These are phyloP conservation scores for Peromyscus eremicus DNA, from an alignment of 2,797 vertebrate species.

Conservation along the genomic window DNA sequence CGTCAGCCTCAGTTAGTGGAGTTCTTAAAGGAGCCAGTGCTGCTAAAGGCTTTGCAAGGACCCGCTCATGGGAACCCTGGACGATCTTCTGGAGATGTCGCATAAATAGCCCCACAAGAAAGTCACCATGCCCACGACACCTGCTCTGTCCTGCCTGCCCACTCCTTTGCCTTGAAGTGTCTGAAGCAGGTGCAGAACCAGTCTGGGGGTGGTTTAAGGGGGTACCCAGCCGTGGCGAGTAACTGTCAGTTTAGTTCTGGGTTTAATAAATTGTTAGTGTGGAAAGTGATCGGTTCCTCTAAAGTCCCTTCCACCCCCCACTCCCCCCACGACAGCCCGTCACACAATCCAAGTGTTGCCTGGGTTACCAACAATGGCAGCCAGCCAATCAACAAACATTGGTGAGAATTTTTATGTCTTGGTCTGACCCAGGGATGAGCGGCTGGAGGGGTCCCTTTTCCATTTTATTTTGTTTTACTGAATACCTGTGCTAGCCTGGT, in stretches of 20 bases:
- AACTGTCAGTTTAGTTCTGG: slow-evolving; percentile 24
- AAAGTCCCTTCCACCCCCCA: background rate
- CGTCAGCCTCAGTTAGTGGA: background rate
- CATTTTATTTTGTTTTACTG: background rate
- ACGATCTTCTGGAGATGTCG: background rate
- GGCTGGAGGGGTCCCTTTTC: no score
- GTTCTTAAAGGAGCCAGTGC: background rate
- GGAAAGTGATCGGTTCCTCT: slow-evolving; percentile 29
- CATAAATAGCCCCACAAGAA: background rate
- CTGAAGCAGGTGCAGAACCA: background rate
- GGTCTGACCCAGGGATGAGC: no score
- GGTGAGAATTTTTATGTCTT: background rate
- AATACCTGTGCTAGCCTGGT: background rate
- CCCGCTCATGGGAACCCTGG: background rate
- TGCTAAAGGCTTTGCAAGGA: background rate
- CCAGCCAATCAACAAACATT: background rate
- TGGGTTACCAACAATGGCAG: rapidly evolving
- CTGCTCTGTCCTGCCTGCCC: background rate
- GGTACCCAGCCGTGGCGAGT: slow-evolving; percentile 45
- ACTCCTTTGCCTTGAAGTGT: background rate
- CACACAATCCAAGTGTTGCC: background rate
- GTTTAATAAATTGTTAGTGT: slow-evolving; percentile 75
- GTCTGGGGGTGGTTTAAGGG: slow-evolving; percentile 63
- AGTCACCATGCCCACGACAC: rapidly evolving
- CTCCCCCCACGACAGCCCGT: background rate